Evolutionary conservation across 2,888 invertebrate genomes (phyloP), one percentile per base, ranked within the genome.

Genomic region (Liopterus haemorrhoidalis): DNA sequence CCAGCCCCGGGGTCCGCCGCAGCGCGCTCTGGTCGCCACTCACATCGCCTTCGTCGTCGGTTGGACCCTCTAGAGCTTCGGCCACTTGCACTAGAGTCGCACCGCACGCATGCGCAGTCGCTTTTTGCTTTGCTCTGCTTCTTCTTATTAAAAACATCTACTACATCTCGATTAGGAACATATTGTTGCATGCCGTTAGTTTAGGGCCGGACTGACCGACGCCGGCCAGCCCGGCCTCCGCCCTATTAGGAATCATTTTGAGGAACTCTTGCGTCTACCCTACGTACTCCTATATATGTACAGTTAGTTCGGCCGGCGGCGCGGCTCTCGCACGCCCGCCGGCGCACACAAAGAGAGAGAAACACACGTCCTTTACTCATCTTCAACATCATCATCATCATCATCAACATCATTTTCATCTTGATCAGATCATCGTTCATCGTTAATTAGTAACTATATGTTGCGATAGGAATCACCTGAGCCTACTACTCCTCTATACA

Each of bases 81-180:
- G 16, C 9, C 19, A 16, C 19, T 5, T 12, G 33, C 33, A 18
- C 31, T 15, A 62, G 50, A 57, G 60, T 65, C 67, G 63, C 67
- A 67, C 66, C n/a, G n/a, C n/a, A n/a, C n/a, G n/a, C n/a, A n/a
- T n/a, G n/a, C n/a, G n/a, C n/a, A n/a, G n/a, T n/a, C 15, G 16
- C 33, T 15, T 20, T 33, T 36, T 31, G 28, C 44, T 37, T 44
- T 31, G 32, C 21, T 31, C 28, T 39, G 16, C 38, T 41, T 20
- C 14, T 22, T 32, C 33, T 39, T 33, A 36, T 18, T 40, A 32
- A 39, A 40, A 45, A 45, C 45, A 45, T 39, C 31, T 65, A 66
- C 66, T 67, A 66, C 65, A 67, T 65, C 61, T 65, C 62, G 62
- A 62, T 53, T 53, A 69, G 69, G 69, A 69, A 69, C 69, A 68